A percentile compares a stretch with the other conserved stretches of the same genome.
Evolutionary conservation across 2,113 vertebrate species (phyloP).

Genomic region (Malurus melanocephalus): DNA sequence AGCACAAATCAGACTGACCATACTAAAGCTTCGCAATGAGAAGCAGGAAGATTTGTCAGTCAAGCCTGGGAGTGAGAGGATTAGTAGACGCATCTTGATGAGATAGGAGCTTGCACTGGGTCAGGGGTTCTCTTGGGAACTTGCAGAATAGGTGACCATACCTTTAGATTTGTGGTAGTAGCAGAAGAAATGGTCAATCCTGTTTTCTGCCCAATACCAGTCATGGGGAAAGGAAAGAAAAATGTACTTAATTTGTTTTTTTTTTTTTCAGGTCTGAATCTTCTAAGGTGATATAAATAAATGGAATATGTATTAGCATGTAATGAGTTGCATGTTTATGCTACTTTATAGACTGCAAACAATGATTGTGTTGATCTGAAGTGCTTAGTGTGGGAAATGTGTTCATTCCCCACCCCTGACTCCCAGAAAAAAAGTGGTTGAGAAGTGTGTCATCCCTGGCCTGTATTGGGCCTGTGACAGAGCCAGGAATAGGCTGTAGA

Average conservation of each 20-base stretch:
- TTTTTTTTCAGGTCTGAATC: not conserved
- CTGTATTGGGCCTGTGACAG: not conserved
- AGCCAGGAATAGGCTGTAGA: not conserved
- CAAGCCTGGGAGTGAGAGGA: not conserved
- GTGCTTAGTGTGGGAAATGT: not conserved
- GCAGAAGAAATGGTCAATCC: not conserved
- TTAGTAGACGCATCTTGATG: not conserved
- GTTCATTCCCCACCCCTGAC: not conserved
- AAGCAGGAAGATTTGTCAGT: not conserved
- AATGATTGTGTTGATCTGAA: not conserved
- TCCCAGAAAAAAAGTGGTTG: not conserved
- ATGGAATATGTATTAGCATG: not conserved
- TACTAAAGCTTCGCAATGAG: not conserved
- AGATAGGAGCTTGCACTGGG: not conserved
- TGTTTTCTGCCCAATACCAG: not conserved
- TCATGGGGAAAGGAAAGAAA: not conserved
- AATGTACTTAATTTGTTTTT: rapidly evolving
- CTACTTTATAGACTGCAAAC: not conserved
- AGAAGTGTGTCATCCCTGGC: not conserved
- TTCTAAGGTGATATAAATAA: not conserved
- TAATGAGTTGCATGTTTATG: not conserved
- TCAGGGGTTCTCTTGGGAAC: not conserved
- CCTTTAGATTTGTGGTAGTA: not conserved
- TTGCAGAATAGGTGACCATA: not conserved
- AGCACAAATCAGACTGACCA: not conserved